A percentile compares a stretch with the other conserved stretches of the same genome.
phyloP scores from a whole-genome alignment of 37 sponge, comb jelly and placozoan species.

The Mnemiopsis leidyi region DNA sequence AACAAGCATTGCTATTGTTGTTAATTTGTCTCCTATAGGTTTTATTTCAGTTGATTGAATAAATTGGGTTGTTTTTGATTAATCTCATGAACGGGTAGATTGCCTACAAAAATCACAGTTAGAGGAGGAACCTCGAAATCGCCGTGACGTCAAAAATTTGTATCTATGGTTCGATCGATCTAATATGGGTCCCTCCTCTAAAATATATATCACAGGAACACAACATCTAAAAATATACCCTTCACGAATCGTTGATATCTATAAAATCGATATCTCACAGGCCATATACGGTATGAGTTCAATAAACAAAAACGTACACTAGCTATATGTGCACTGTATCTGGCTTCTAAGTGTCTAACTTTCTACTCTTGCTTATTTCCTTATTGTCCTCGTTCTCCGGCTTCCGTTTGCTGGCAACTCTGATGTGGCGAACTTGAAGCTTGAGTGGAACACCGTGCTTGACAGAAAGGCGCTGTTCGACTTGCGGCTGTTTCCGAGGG shows the following conservation, averaged over 20 bases:
- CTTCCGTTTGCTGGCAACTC: conserved; percentile 18
- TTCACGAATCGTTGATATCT: neutral
- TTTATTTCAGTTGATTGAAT: neutral
- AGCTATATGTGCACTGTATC: too few species aligned
- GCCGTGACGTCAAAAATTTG: too few species aligned
- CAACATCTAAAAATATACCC: neutral
- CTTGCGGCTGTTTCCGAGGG: neutral
- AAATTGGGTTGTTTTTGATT: neutral
- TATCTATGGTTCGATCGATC: neutral
- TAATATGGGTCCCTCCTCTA: neutral
- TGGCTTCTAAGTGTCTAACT: conserved; percentile 27
- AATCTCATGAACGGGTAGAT: neutral
- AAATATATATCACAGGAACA: neutral
- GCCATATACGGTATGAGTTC: neutral
- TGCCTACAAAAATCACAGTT: neutral
- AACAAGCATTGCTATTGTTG: too few species aligned
- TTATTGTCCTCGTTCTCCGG: neutral
- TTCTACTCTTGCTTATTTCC: conserved; percentile 19
- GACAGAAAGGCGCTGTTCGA: neutral
- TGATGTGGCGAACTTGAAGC: conserved; percentile 9
- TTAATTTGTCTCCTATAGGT: neutral
- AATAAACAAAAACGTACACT: neutral
- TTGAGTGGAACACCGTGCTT: neutral
- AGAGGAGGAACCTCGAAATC: neutral
- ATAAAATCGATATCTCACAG: neutral